Conservation (phyloP, 2,113 vertebrate species). For the Glaucidium brasilianum region DNA sequence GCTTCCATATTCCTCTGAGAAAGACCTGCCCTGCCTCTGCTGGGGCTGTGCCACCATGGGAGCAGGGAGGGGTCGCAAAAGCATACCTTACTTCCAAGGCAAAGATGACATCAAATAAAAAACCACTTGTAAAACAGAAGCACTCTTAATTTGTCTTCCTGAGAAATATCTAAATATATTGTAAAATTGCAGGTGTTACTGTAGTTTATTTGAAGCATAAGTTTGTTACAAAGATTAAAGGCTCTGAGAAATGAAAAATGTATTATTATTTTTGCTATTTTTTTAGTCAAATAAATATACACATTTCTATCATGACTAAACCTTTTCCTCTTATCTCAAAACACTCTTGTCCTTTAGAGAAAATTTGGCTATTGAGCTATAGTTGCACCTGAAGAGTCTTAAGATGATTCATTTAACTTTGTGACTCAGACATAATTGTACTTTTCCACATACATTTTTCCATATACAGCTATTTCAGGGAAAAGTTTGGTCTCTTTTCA, state of each 20-base stretch:
- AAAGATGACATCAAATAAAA: not conserved
- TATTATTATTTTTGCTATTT: not conserved
- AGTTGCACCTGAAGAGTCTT: not conserved
- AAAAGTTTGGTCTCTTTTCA: not conserved
- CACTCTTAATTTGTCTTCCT: not conserved
- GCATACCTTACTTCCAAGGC: not conserved
- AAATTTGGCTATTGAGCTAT: not conserved
- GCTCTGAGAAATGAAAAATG: not conserved
- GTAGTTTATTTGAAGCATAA: not conserved
- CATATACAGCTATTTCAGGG: not conserved
- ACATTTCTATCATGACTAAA: not conserved
- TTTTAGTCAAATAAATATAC: not conserved
- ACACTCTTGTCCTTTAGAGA: not conserved
- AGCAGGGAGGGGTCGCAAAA: accelerated
- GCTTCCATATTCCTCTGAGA: accelerated
- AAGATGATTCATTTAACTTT: not conserved
- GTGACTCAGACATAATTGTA: not conserved
- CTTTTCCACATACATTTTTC: not conserved
- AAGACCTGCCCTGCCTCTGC: not conserved
- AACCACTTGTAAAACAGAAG: not conserved
- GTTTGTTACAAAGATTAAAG: not conserved
- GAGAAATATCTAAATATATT: not conserved
- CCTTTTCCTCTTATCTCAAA: not conserved
- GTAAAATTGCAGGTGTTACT: not conserved
- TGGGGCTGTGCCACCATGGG: accelerated